phyloP scores from a whole-genome alignment of 2,888 invertebrate species.

The Hoplodrina blanda region DNA sequence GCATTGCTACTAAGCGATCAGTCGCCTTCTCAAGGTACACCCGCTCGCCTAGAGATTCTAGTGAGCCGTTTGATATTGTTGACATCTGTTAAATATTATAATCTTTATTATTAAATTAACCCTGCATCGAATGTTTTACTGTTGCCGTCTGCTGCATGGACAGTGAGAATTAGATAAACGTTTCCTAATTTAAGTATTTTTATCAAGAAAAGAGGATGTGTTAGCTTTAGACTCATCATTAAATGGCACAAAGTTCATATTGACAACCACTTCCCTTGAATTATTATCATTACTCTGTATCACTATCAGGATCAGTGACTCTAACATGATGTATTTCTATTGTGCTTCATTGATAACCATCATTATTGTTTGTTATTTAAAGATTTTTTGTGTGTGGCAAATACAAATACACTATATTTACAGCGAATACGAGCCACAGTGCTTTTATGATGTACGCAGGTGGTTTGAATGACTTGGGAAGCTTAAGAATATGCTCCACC shows the following conservation, averaged over 20 bases:
- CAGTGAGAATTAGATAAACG: no score
- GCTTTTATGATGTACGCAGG: conserved; percentile 85
- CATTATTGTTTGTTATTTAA: background rate
- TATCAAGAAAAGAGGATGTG: background rate
- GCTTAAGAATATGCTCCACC: conserved; percentile 79
- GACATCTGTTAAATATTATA: conserved; percentile 78
- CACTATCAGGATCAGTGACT: background rate
- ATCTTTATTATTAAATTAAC: no score
- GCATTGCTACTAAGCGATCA: conserved; percentile 76
- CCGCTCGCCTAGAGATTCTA: conserved; percentile 79
- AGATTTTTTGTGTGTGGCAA: no score
- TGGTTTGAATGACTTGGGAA: conserved; percentile 75
- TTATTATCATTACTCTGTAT: no score
- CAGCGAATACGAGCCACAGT: conserved; percentile 86
- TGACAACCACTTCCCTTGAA: background rate
- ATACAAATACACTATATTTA: conserved; percentile 67
- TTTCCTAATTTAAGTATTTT: no score
- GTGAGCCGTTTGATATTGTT: conserved; percentile 79
- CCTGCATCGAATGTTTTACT: no score
- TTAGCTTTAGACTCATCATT: background rate
- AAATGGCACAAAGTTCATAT: background rate
- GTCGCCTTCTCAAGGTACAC: conserved; percentile 84
- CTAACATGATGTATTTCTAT: background rate
- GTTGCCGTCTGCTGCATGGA: no score
- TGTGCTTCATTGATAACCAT: background rate